Conservation (phyloP, 2,113 vertebrate genomes). For the Neogobius melanostomus region DNA sequence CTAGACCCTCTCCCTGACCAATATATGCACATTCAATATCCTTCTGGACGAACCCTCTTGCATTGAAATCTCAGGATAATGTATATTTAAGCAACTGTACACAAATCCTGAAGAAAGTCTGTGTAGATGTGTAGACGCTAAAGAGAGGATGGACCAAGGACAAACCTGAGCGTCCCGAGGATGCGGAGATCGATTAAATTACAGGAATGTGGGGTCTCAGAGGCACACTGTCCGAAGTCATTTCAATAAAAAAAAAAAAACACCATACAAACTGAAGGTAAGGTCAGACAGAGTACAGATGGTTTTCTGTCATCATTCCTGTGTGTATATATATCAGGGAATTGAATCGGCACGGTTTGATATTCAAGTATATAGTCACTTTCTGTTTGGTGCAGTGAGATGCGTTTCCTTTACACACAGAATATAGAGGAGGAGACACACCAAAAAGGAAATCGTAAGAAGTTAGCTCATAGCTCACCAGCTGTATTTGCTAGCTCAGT, state of each 20-base stretch:
- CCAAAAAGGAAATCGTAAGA: too few relatives aligned
- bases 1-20: not conserved
- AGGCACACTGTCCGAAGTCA: not conserved
- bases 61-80: not conserved
- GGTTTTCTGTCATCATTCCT: not conserved
- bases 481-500: too few relatives aligned
- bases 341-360: not conserved
- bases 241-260: not conserved
- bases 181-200: slow-evolving; percentile 2
- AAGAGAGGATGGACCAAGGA: slow-evolving; percentile 1
- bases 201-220: not conserved
- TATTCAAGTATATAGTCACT: not conserved
- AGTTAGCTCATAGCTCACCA: too few relatives aligned
- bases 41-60: not conserved
- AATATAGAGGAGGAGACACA: too few relatives aligned
- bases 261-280: not conserved
- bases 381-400: not conserved
- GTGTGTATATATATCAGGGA: not conserved
- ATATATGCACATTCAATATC: not conserved
- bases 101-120: not conserved
- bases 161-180: not conserved
- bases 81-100: not conserved
- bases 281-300: not conserved
- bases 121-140: not conserved
- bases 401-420: not conserved